Conservation (phyloP, 2,113 vertebrate genomes). For the Ciconia maguari region DNA sequence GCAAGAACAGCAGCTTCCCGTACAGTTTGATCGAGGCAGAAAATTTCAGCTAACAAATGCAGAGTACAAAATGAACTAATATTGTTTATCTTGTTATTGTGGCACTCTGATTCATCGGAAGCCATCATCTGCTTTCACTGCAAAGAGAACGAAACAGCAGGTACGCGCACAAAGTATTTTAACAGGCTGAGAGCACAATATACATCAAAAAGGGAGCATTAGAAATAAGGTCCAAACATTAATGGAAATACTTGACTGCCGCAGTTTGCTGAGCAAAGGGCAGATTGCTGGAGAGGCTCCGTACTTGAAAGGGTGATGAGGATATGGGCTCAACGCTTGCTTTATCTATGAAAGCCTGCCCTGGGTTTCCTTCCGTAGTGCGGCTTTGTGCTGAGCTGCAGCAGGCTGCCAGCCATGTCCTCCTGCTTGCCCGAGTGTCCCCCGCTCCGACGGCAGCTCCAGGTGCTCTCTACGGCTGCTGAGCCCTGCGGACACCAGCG, state of each 20-base stretch:
- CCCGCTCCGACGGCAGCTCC: not conserved
- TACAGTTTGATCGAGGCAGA: not conserved
- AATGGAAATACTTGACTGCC: not conserved
- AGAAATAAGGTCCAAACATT: not conserved
- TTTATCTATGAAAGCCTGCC: not conserved
- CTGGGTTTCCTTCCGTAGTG: not conserved
- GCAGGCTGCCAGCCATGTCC: not conserved
- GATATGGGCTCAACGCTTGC: not conserved
- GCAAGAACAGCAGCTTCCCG: not conserved
- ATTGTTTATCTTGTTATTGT: not conserved
- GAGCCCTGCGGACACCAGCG: not conserved
- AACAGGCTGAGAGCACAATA: not conserved
- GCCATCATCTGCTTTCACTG: not conserved
- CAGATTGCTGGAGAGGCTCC: not conserved
- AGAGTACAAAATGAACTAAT: not conserved
- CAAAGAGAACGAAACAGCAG: not conserved
- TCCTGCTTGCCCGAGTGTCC: not conserved
- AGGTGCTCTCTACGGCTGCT: rapidly evolving
- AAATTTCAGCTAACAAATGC: not conserved
- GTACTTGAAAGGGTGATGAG: not conserved
- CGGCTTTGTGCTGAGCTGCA: not conserved
- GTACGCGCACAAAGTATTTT: not conserved
- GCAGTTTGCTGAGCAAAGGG: not conserved
- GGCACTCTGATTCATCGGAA: not conserved
- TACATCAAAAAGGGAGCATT: not conserved